Evolutionary conservation across 2,888 invertebrate genomes (phyloP).

Genomic region (Sipha maydis): DNA sequence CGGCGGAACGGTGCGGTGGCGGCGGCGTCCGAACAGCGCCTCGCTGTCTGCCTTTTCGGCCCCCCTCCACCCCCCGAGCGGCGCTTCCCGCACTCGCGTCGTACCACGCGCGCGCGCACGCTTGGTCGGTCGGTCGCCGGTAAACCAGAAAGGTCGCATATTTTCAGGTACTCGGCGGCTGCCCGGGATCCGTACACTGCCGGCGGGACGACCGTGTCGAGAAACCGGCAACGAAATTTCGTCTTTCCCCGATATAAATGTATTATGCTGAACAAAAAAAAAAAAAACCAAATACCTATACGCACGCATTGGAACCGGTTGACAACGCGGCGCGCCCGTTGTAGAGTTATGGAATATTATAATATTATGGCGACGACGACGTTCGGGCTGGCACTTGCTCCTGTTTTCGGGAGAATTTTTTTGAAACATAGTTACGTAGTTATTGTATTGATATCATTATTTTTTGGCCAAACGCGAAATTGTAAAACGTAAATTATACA

Average conservation of each 20-base stretch:
- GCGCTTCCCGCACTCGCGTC: conserved; percentile 7
- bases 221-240: conserved; percentile 29
- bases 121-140: conserved; percentile 4
- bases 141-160: conserved; percentile 62
- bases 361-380: no score
- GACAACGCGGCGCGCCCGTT: conserved; percentile 13
- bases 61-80: conserved; percentile 25
- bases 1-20: neutral
- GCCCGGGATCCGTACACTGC: conserved; percentile 18
- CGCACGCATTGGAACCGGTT: conserved; percentile 22
- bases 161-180: conserved; percentile 49
- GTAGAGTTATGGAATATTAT: no score
- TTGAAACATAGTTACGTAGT: no score
- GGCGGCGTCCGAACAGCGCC: conserved; percentile 57
- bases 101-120: neutral
- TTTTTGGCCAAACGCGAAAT: no score
- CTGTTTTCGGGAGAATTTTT: no score
- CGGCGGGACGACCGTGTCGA: neutral
- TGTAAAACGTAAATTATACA: no score
- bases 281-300: conserved; percentile 9
- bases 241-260: conserved; percentile 41
- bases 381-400: no score
- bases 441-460: no score
- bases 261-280: neutral
- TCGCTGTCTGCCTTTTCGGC: conserved; percentile 61